Base-by-base conservation (phyloP, 2,888 invertebrate species). In the Trachelus stipa region DNA sequence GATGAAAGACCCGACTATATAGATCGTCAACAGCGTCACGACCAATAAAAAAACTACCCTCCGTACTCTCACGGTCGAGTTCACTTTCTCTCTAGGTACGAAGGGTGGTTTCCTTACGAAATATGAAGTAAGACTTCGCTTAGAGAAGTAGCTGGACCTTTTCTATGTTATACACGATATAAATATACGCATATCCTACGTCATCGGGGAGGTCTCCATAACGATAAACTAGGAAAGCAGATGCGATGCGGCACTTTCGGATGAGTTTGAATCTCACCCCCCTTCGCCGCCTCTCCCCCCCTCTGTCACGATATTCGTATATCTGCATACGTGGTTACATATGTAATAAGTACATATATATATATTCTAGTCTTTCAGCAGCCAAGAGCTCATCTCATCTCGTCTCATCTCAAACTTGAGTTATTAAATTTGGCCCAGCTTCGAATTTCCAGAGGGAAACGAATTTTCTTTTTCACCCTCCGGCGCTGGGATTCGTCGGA, bases 371-470 rank as follows among this genome's bases (percentile, higher is more conserved):
- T 77, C 74, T 74, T 77, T 77, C 37, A 73, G 33, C 2, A 73
- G 35, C 73, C 9, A 69, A 35, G 40, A 68, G 34, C 69, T 31
- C 79, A 77, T 79, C 81, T 84, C 77, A 78, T 80, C 76, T 75
- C 79, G 40, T 75, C 77, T 74, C 73, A 76, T 75, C 79, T 81
- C 82, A 75, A 83, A 83, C 81, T 84, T 81, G 81, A 83, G 82
- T 85, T 85, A 85, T 86, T 85, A 85, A 85, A 85, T 84, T 84
- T 23, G 56, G 56, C 56, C 56, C 56, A 56, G 56, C 56, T 23
- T 56, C 56, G 23, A 56, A 56, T 56, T 56, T 56, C 56, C 56
- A 23, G 23, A 15, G 15, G 56, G 23, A 56, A 56, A 56, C 40
- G 23, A 56, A 56, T 23, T 56, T 56, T 56, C 56, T 56, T 56